phyloP scores from a whole-genome alignment of 2,888 invertebrate species.

The Aelia acuminata region DNA sequence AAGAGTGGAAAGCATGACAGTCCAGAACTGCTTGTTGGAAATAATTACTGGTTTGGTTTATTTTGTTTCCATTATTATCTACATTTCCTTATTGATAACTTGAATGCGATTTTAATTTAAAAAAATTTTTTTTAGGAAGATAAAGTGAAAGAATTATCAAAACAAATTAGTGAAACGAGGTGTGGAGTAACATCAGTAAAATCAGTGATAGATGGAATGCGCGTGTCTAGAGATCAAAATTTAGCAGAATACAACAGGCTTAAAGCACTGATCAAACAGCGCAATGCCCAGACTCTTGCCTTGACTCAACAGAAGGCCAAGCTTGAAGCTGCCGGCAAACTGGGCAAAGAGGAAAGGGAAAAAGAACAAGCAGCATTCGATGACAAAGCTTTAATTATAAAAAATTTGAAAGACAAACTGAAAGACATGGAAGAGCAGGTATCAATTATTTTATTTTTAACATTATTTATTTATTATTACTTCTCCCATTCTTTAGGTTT shows the following conservation, averaged over 20 bases:
- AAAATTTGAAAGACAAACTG: constrained; percentile 79
- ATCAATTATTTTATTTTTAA: constrained; percentile 40
- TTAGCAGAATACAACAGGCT: constrained; percentile 79
- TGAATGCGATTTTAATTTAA: background rate
- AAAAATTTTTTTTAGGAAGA: constrained; percentile 72
- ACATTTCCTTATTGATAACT: background rate
- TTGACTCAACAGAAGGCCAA: constrained; percentile 88
- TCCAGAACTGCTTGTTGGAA: no score
- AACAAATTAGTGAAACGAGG: constrained; percentile 85
- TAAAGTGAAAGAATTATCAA: constrained; percentile 83
- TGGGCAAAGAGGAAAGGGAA: constrained; percentile 69
- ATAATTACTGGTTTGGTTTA: no score
- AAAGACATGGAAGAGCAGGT: constrained; percentile 81
- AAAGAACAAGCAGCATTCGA: constrained; percentile 76
- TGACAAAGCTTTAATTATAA: constrained; percentile 81
- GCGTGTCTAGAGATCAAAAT: constrained; percentile 89
- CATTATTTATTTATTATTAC: no score
- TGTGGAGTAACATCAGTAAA: constrained; percentile 92
- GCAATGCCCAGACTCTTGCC: constrained; percentile 83
- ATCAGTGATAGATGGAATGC: constrained; percentile 89
- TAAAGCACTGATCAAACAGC: constrained; percentile 86
- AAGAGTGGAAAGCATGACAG: no score
- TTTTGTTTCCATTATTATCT: background rate
- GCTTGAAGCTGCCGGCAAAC: constrained; percentile 80
- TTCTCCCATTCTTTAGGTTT: no score